phyloP scores from a whole-genome alignment of 1,140 invertebrate species.

The Penaeus japonicus region DNA sequence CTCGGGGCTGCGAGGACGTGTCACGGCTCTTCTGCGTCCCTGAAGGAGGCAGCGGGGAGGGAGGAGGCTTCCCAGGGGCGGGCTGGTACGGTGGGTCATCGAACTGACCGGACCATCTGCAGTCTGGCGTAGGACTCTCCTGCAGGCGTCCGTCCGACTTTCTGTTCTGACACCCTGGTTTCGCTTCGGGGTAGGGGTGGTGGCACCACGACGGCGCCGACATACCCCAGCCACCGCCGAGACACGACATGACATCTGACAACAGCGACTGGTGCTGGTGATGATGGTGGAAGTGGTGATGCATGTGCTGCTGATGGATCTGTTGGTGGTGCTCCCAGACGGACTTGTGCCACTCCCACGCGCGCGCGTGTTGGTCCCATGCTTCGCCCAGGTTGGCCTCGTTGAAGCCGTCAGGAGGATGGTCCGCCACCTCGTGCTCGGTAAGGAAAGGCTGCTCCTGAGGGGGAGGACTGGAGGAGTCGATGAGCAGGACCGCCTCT shows the following conservation, averaged over 20 bases:
- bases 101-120: background rate
- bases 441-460: no score
- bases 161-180: background rate
- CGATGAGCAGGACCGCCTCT: no score
- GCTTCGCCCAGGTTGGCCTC: no score
- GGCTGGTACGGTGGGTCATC: constrained; percentile 33
- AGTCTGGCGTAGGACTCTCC: background rate
- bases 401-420: no score
- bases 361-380: background rate
- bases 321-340: constrained; percentile 35
- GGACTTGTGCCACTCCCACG: constrained; percentile 24
- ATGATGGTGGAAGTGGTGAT: constrained; percentile 18
- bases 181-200: background rate
- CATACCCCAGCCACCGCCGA: constrained; percentile 23
- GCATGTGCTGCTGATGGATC: constrained; percentile 11
- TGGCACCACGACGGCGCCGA: constrained; percentile 4
- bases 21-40: constrained; percentile 21
- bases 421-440: no score
- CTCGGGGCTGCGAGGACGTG: constrained; percentile 39
- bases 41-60: constrained; percentile 20
- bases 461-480: no score
- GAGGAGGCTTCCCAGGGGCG: constrained; percentile 19
- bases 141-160: background rate
- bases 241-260: constrained; percentile 34
- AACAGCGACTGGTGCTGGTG: constrained; percentile 31